phyloP scores from a whole-genome alignment of 2,797 vertebrate genomes.

The Toxotes lorentzi region DNA sequence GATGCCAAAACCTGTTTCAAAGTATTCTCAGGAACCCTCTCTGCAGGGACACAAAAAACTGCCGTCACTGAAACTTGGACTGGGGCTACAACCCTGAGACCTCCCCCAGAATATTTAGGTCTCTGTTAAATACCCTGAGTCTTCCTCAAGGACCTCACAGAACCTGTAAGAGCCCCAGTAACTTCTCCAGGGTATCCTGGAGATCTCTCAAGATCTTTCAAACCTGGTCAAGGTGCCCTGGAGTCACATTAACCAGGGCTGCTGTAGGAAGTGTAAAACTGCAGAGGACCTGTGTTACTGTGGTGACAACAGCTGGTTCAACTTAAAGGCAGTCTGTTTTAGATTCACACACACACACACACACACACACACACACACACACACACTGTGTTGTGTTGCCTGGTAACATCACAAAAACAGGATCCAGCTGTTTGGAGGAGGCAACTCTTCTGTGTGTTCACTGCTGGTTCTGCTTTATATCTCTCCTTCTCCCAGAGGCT shows the following conservation, averaged over 20 bases:
- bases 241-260: background rate
- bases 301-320: background rate
- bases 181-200: background rate
- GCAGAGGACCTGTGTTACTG: background rate
- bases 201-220: background rate
- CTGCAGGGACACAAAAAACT: too few relatives aligned
- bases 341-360: background rate
- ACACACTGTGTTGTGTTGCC: slow-evolving; percentile 18
- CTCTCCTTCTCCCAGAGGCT: too few relatives aligned
- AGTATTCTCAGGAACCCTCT: too few relatives aligned
- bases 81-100: too few relatives aligned
- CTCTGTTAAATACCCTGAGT: background rate
- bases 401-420: slow-evolving; percentile 53
- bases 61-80: background rate
- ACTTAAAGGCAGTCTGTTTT: background rate
- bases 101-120: background rate
- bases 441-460: background rate
- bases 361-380: slow-evolving; percentile 5
- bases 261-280: background rate
- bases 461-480: background rate
- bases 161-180: background rate
- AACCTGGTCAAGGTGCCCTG: background rate
- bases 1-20: background rate
- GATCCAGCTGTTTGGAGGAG: slow-evolving; percentile 23
- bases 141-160: background rate